Percentiles rank a stretch among this genome's conserved stretches.
phyloP scores from a whole-genome alignment of 2,113 vertebrate genomes.

The Megatriorchis doriae region DNA sequence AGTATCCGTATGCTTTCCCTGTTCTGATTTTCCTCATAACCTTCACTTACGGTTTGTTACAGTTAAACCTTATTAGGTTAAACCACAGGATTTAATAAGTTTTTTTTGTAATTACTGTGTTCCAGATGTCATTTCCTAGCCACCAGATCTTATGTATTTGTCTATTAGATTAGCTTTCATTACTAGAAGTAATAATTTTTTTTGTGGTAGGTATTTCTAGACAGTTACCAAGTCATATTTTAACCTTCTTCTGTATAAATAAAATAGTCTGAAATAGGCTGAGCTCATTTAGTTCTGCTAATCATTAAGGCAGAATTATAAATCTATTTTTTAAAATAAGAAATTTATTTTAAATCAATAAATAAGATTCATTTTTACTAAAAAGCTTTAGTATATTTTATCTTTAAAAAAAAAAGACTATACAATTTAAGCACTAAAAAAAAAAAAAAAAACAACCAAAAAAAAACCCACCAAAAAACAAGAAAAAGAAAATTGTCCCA shows the following conservation, averaged over 20 bases:
- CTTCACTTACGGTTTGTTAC: not conserved
- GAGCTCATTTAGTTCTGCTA: not conserved
- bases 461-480: not conserved
- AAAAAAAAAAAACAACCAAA: not conserved
- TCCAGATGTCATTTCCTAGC: not conserved
- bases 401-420: not conserved
- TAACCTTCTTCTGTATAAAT: not conserved
- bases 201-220: not conserved
- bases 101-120: not conserved
- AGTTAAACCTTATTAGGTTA: not conserved
- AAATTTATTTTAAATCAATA: not conserved
- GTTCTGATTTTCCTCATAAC: not conserved
- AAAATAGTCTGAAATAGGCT: not conserved
- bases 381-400: not conserved
- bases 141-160: not conserved
- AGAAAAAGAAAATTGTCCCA: not conserved
- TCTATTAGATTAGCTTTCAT: not conserved
- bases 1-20: not conserved
- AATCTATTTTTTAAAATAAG: not conserved
- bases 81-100: not conserved
- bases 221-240: not conserved
- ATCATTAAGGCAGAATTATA: not conserved
- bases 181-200: not conserved
- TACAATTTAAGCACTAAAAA: not conserved
- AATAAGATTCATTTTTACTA: not conserved